phyloP scores from a whole-genome alignment of 2,888 invertebrate genomes.

The Abrostola tripartita region DNA sequence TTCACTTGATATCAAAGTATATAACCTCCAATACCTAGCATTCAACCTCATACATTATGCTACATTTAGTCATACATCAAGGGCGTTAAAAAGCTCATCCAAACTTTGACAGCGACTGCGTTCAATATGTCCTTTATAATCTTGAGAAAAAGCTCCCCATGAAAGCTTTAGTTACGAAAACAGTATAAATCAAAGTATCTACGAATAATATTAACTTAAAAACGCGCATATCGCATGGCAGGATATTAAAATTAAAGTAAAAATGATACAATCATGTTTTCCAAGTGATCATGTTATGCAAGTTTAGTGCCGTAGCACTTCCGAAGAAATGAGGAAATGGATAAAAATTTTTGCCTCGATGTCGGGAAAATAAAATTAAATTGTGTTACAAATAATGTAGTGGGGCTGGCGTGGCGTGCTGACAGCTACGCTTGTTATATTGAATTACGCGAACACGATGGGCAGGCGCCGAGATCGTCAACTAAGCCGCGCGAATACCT shows the following conservation, averaged over 20 bases:
- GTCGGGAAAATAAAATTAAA: conserved; percentile 21
- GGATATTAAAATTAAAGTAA: neutral
- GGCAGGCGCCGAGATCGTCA: conserved; percentile 16
- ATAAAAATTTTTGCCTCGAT: conserved; percentile 19
- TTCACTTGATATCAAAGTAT: conserved; percentile 8
- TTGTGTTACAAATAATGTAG: conserved; percentile 23
- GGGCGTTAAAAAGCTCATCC: neutral
- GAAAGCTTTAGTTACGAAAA: neutral
- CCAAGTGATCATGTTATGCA: neutral
- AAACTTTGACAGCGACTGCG: neutral
- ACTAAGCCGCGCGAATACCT: conserved; percentile 4
- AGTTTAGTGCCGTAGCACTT: neutral
- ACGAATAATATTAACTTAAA: neutral
- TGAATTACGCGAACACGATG: conserved; percentile 54
- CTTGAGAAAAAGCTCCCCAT: neutral
- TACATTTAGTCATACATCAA: neutral
- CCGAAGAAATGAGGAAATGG: conserved; percentile 13
- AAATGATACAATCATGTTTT: neutral
- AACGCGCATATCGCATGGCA: neutral
- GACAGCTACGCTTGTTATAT: conserved; percentile 49
- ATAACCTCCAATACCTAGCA: conserved; percentile 4
- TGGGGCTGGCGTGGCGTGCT: conserved; percentile 23
- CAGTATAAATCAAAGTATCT: neutral
- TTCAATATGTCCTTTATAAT: neutral
- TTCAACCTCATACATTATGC: neutral